Evolutionary conservation across 2,113 vertebrate species (phyloP).

Genomic region (Callionymus lyra): DNA sequence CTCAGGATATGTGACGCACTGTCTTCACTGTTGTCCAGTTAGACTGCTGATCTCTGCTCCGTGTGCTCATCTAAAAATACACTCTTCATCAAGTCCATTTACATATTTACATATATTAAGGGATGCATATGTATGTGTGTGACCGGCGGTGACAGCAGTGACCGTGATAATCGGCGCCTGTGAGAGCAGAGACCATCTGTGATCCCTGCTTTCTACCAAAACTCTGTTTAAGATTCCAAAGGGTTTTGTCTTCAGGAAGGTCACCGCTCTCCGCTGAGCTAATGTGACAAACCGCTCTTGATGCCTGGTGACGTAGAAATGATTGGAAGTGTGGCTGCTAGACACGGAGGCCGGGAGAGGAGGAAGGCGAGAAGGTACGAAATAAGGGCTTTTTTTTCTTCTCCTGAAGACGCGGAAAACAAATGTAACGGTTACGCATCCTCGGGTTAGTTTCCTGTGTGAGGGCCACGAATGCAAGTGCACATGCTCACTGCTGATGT

Average conservation of each 20-base stretch:
- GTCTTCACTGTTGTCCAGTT: no score
- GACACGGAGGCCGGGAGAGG: neutral
- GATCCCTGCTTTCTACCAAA: slow-evolving; percentile 15
- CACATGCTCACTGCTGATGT: slow-evolving; percentile 19
- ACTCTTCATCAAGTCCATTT: no score
- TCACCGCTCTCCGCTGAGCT: slow-evolving; percentile 23
- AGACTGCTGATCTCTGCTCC: no score
- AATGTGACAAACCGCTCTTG: slow-evolving; percentile 39
- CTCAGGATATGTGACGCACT: no score
- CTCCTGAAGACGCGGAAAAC: neutral
- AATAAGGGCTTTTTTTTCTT: neutral
- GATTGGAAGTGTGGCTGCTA: slow-evolving; percentile 3
- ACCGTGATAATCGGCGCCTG: slow-evolving; percentile 30
- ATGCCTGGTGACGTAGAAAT: slow-evolving; percentile 19
- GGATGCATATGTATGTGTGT: slow-evolving; percentile 1
- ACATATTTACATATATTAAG: neutral
- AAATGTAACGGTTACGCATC: neutral
- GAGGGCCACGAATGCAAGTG: slow-evolving; percentile 8
- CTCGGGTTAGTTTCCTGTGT: slow-evolving; percentile 3
- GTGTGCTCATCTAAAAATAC: no score
- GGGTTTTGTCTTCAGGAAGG: slow-evolving; percentile 44
- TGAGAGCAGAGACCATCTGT: slow-evolving; percentile 33
- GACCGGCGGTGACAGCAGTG: slow-evolving; percentile 25
- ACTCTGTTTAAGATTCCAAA: slow-evolving; percentile 48
- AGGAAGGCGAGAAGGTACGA: neutral